Conservation (phyloP, 2,888 invertebrate genomes). For the Emesis russula region DNA sequence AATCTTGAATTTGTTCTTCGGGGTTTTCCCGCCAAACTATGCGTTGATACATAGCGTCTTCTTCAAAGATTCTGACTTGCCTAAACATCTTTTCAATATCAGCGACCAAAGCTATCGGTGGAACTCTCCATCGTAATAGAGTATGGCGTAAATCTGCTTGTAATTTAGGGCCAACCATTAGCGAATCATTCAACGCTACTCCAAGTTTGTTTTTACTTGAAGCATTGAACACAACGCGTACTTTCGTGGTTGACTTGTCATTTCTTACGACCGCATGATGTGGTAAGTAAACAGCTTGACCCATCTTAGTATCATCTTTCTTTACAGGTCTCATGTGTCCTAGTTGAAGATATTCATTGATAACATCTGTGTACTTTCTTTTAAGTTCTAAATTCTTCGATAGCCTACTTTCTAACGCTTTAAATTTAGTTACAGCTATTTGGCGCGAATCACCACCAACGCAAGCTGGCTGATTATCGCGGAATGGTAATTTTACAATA, state of each 20-base stretch:
- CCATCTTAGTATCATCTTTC: conserved; percentile 41
- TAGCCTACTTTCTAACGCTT: background rate
- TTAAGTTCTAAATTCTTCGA: conserved; percentile 50
- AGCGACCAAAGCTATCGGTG: conserved; percentile 46
- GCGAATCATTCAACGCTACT: conserved; percentile 77
- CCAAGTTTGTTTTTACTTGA: conserved; percentile 65
- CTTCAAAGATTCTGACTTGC: conserved; percentile 29
- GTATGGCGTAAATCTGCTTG: conserved; percentile 72
- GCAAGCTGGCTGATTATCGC: background rate
- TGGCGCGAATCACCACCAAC: background rate
- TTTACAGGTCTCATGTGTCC: conserved; percentile 71
- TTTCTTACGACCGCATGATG: conserved; percentile 87
- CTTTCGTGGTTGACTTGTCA: conserved; percentile 61
- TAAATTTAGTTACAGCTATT: conserved; percentile 4
- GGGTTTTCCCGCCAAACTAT: conserved; percentile 45
- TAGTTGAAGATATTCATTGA: conserved; percentile 76
- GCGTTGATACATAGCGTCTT: conserved; percentile 38
- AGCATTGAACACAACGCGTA: conserved; percentile 67
- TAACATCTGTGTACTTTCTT: conserved; percentile 70
- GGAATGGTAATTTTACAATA: too few relatives aligned
- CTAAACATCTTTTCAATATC: conserved; percentile 73
- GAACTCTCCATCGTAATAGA: conserved; percentile 68
- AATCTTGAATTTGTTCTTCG: conserved; percentile 45
- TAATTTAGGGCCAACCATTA: conserved; percentile 64
- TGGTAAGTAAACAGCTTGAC: conserved; percentile 78